Base-by-base conservation (phyloP, 2,888 invertebrate species). In the Oxytorus armatus region DNA sequence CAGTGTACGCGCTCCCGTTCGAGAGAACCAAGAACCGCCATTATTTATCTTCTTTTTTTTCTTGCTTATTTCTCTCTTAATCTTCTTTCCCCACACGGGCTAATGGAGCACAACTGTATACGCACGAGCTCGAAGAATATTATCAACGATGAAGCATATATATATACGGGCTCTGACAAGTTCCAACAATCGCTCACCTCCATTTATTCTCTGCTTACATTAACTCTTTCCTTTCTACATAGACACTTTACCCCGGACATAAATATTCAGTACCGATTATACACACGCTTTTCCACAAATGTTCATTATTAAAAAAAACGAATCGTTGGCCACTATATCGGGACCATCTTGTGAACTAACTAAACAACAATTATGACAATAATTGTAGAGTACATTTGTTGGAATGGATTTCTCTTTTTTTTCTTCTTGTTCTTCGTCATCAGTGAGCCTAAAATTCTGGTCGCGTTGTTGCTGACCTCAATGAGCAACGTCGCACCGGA, bases 401-500 rank as follows among this genome's bases (percentile, higher is more conserved):
- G 39, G 10, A 29, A 16, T 0, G 4, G 10, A 42, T n/a, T 16
- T 16, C 18, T 29, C 5, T 55, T 33, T 10, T 21, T 33, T 23
- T 25, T 33, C 39, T 18, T 21, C 0, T 16, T 61, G 18, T 10
- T 49, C 59, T 51, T 39, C 25, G 33, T 47, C 42, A 1, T 47
- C 42, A 1, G 33, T 36, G 36, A 55, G 55, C 61, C 21, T 66
- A 11, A 25, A 66, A 61, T 14, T 33, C 53, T 14, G 7, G 25
- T 16, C n/a, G n/a, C n/a, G n/a, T n/a, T n/a, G 11, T 25, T 14
- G 44, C 36, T 65, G 63, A 57, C 69, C 73, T 25, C 61, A 57
- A 69, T 57, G 57, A 29, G 33, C 4, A n/a, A 3, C n/a, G 16
- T 18, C 14, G 29, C 23, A 65, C 73, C 42, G 80, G 77, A 80